phyloP scores from a whole-genome alignment of 2,888 invertebrate species.

The Standfussiana lucernea region DNA sequence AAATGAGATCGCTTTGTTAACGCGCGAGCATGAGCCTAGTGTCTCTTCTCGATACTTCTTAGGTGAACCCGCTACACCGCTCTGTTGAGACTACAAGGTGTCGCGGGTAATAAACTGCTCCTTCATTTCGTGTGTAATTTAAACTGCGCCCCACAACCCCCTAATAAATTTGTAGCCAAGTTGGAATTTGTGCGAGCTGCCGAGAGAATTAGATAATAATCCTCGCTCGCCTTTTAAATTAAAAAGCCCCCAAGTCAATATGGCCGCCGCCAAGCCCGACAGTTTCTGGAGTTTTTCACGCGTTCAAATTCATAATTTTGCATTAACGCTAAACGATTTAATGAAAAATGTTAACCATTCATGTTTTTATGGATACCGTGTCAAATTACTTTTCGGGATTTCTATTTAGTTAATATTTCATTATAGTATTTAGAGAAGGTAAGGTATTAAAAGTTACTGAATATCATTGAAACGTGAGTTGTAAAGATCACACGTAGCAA shows the following conservation, averaged over 20 bases:
- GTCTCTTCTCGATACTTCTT: not conserved
- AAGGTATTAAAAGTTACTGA: not conserved
- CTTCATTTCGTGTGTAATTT: slow-evolving; percentile 64
- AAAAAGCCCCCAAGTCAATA: slow-evolving; percentile 73
- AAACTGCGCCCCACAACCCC: slow-evolving; percentile 59
- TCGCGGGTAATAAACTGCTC: slow-evolving; percentile 66
- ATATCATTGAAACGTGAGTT: not conserved
- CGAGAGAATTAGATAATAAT: slow-evolving; percentile 77
- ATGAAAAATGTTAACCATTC: slow-evolving; percentile 70
- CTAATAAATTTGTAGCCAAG: slow-evolving; percentile 70
- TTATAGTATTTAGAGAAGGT: slow-evolving; percentile 1
- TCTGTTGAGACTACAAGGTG: not conserved
- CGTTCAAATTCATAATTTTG: slow-evolving; percentile 72
- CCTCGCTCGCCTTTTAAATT: slow-evolving; percentile 75
- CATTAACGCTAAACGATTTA: slow-evolving; percentile 72
- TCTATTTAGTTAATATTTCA: slow-evolving; percentile 20
- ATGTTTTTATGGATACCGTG: slow-evolving; percentile 31
- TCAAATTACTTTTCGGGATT: slow-evolving; percentile 51
- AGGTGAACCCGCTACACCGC: not conserved
- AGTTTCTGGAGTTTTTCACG: slow-evolving; percentile 63
- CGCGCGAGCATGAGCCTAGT: slow-evolving; percentile 3
- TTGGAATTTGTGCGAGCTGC: slow-evolving; percentile 66
- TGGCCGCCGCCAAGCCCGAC: slow-evolving; percentile 58
- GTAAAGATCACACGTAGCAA: not conserved
- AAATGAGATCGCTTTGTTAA: slow-evolving; percentile 12